Evolutionary conservation across 2,888 invertebrate genomes (phyloP).

Genomic region (Busseola fusca): DNA sequence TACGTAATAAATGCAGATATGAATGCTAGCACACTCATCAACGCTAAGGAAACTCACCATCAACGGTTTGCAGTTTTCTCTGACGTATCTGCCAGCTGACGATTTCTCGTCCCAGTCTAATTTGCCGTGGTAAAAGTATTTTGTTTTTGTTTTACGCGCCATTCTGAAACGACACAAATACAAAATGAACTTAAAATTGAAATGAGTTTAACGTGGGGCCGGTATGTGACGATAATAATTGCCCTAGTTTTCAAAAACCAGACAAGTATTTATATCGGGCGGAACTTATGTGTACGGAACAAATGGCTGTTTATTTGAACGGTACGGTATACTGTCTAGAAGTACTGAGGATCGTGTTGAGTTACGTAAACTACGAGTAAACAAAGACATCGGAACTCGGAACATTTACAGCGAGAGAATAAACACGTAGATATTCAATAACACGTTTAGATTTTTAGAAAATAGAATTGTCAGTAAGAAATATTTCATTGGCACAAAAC

Average conservation of each 20-base stretch:
- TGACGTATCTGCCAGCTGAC: constrained; percentile 98
- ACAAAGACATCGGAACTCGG: constrained; percentile 28
- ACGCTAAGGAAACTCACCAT: constrained; percentile 90
- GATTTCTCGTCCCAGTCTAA: constrained; percentile 99
- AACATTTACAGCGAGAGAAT: constrained; percentile 14
- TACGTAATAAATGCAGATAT: background rate
- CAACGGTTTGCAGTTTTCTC: constrained; percentile 99
- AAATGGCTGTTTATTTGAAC: constrained; percentile 50
- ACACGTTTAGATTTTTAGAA: constrained; percentile 18
- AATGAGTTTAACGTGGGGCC: constrained; percentile 15
- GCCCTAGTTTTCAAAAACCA: constrained; percentile 41
- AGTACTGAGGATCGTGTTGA: constrained; percentile 8
- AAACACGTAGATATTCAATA: constrained; percentile 13
- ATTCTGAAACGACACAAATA: constrained; percentile 89
- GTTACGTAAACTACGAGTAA: constrained; percentile 39
- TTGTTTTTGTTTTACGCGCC: constrained; percentile 97
- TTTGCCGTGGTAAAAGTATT: constrained; percentile 99
- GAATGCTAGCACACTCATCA: background rate
- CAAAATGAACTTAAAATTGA: background rate
- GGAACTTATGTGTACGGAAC: constrained; percentile 32
- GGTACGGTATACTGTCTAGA: constrained; percentile 6
- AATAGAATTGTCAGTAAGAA: background rate
- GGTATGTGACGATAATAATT: constrained; percentile 36
- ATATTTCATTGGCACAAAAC: constrained; percentile 1
- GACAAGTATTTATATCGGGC: constrained; percentile 44